Evolutionary conservation across 1,140 invertebrate genomes (phyloP), one percentile per base, ranked within the genome.

Genomic region (Metopolophium dirhodum): DNA sequence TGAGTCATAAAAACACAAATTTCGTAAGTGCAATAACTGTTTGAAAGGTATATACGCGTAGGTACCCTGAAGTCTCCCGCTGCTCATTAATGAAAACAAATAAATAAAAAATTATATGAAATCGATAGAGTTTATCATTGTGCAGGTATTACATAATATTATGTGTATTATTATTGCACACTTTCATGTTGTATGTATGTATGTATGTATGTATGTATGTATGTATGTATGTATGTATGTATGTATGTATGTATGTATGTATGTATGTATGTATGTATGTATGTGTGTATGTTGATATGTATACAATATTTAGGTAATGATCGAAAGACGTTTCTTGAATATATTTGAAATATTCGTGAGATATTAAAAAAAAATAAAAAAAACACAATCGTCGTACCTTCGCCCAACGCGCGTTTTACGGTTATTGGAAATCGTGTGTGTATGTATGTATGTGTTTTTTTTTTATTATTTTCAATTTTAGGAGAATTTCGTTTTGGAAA

Each of bases 401-500:
- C 18, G 47, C 18, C 45, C 45, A 47, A 30, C 41, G 83, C 35
- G 22, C 18, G 30, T 89, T 89, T 37, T 57, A 89, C 49, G 49
- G 87, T 89, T 89, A 89, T 89, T 89, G 87, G 87, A 89, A 89
- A 89, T 37, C n/a, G 30, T n/a, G 30, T 37, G 85, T 86, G 83
- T n/a, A 2, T 37, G 37, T 47, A 2, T 37, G 37, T 37, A 2
- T 37, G 37, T 37, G 37, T 37, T 86, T 89, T 89, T 89, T 54
- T 35, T 57, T 54, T 89, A 89, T 89, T 54, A 54, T 89, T 89
- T 89, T 89, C 87, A 89, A 89, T 89, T 89, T 89, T 54, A 89
- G 61, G 61, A 51, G 87, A 89, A 57, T 35, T 89, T 89, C 51
- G 35, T 89, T 41, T 49, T 26, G 45, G 47, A n/a, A 49, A 51